Evolutionary conservation across 2,888 invertebrate species (phyloP), one percentile per base, ranked within the genome.

Genomic region (Apodemia zela): DNA sequence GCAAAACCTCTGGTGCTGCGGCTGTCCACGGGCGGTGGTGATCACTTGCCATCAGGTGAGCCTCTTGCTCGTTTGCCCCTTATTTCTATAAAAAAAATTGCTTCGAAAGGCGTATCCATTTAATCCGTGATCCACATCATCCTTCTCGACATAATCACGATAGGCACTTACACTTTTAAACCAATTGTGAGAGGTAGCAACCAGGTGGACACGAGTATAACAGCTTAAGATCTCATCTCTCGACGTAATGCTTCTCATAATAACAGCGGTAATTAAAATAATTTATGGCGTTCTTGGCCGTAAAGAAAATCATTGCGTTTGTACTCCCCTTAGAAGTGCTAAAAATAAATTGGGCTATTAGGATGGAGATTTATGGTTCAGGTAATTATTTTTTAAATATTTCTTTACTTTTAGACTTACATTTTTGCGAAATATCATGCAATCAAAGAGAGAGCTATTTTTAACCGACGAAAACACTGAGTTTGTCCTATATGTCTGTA

Each of bases 271-370:
- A 57, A 57, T 57, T 57, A 57, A 57, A 29, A 57, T 57, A 57
- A 57, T 57, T 57, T 57, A 57, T 29, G 8, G 25, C 54, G 15
- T 57, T 57, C 54, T 57, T 57, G 54, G 54, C 54, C 54, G 54
- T 57, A 57, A 57, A 57, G 54, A 57, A 57, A 29, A 57, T 57
- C 25, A 57, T 57, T 57, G 54, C 54, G 54, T 57, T 17, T 11
- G 25, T 25, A 57, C 54, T 57, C 15, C 54, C 54, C 54, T 57
- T 21, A 57, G 54, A 57, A 57, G 54, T 57, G 54, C 54, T 57
- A 57, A 57, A 57, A 57, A 57, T 57, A 57, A 57, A 57, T 57
- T 57, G 54, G 54, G 54, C 54, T 57, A 57, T 57, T 57, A 57
- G 54, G 13, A 25, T 25, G 29, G 15, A 57, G 54, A 57, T 57